Base-by-base conservation (phyloP, 2,797 vertebrate species). In the Manis javanica region DNA sequence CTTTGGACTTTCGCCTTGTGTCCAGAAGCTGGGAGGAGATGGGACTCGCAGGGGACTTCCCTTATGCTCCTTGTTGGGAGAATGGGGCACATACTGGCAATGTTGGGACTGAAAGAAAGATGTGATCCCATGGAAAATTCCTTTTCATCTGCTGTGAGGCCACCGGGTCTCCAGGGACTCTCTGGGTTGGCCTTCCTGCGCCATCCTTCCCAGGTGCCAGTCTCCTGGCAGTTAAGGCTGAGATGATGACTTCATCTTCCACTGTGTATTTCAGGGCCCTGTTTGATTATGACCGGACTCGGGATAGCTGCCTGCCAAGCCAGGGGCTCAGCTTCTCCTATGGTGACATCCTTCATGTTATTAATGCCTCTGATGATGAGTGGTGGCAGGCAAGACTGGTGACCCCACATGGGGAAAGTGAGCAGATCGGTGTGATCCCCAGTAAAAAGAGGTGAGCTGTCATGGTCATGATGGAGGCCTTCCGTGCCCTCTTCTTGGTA, bases 381-480 rank as follows among this genome's bases (percentile, higher is more conserved):
- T 99, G 99, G 99, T 99, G 99, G 99, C 99, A 99, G 98, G 99
- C 99, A 9, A 99, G 99, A 96, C 99, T 99, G n/a, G 99, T 99
- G 97, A 99, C 99, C 0, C 99, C 99, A 82, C 99, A 99, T 0
- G 99, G 99, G 66, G 99, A 99, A 98, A 99, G 99, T 0, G 99
- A 99, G 98, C 99, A 99, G 99, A 99, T 99, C 0, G 99, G 99
- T 39, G 99, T 99, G 98, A 99, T 99, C 97, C 99, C 99, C 79
- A 99, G 99, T 99, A 99, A 99, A 98, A 99, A 99, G 98, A 99
- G 99, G 99, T 99, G 94, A 98, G 98, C 92, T n/a, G 31, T 81
- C 63, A 34, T 31, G 49, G 57, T 34, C 34, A 23, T 11, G 5
- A 83, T n/a, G 4, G 31, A 74, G 10, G n/a, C n/a, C 46, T 78